Percentiles rank a stretch among this genome's conserved stretches.
Conservation (phyloP, 2,113 vertebrate genomes). For the Alaudala cheleensis region DNA sequence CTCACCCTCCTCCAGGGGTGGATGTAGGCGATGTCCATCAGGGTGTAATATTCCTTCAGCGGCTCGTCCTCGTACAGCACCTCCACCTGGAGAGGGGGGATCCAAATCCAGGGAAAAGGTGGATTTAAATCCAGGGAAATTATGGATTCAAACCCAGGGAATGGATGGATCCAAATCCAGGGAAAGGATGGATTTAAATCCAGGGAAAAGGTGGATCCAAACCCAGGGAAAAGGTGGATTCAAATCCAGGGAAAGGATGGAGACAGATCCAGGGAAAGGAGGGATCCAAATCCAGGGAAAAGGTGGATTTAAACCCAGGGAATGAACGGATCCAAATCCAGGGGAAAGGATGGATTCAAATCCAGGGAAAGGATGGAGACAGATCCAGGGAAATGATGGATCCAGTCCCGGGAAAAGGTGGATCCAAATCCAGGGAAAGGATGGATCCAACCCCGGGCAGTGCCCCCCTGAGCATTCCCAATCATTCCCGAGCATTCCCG, state of each 20-base stretch:
- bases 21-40: constrained; percentile 95
- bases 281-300: background rate
- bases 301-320: background rate
- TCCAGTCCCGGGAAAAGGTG: fast-evolving
- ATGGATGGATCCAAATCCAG: no score
- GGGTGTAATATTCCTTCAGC: constrained; percentile 93
- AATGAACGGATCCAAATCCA: background rate
- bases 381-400: fast-evolving
- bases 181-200: no score
- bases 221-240: background rate
- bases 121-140: background rate
- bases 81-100: constrained; percentile 78
- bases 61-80: constrained; percentile 91
- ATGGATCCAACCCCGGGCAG: no score
- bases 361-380: background rate
- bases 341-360: background rate
- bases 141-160: no score
- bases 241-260: no score
- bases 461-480: no score
- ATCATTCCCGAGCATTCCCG: no score
- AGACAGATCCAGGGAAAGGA: background rate
- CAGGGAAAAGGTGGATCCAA: no score
- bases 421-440: no score
- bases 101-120: no score
- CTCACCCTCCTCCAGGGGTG: constrained; percentile 92